A percentile compares a stretch with the other conserved stretches of the same genome.
Evolutionary conservation across 2,797 vertebrate genomes (phyloP).

Genomic region (Onychomys leucogaster): DNA sequence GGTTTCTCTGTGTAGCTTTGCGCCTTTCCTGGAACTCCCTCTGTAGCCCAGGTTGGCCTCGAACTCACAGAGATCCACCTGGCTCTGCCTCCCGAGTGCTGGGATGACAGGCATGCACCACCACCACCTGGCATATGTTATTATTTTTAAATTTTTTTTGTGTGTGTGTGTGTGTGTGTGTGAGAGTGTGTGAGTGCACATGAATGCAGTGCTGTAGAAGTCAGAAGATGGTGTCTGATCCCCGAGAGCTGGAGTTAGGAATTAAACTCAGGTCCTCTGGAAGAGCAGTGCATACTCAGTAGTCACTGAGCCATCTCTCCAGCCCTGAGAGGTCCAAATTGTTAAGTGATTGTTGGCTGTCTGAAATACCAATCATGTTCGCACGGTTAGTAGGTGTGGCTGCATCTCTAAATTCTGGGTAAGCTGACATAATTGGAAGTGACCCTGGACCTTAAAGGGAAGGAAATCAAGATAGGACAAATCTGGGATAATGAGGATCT

Average conservation of each 20-base stretch:
- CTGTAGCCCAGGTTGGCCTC: too few species aligned
- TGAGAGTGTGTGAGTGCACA: too few species aligned
- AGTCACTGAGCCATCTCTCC: neutral
- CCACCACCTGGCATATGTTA: too few species aligned
- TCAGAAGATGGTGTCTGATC: neutral
- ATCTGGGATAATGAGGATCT: neutral
- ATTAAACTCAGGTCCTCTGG: neutral
- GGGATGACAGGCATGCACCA: too few species aligned
- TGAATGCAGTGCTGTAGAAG: neutral
- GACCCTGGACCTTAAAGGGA: neutral
- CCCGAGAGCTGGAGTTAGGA: neutral
- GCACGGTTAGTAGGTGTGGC: neutral
- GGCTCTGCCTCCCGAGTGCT: too few species aligned
- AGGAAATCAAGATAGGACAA: neutral
- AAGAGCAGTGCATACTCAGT: neutral
- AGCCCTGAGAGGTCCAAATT: neutral
- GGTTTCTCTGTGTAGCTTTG: too few species aligned
- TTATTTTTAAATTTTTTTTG: neutral
- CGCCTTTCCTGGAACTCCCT: too few species aligned
- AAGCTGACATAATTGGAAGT: constrained; percentile 10
- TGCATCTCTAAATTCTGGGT: neutral
- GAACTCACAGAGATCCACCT: too few species aligned
- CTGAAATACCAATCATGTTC: neutral
- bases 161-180: too few species aligned
- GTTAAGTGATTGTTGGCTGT: neutral